phyloP scores from a whole-genome alignment of 2,113 vertebrate genomes.

The Odontophorus gujanensis region DNA sequence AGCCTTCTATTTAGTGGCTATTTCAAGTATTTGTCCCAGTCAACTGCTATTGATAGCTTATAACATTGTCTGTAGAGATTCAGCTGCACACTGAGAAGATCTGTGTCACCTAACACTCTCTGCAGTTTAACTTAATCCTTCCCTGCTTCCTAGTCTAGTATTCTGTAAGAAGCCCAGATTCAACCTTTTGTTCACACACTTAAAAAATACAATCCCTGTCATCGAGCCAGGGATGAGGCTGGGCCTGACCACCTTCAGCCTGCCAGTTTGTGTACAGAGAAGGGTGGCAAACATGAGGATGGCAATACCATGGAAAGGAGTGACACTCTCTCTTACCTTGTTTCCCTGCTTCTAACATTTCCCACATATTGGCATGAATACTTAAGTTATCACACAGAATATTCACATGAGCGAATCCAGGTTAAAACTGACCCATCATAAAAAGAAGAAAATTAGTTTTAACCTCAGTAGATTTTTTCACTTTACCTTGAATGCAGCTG shows the following conservation, averaged over 20 bases:
- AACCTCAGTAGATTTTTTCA: background rate
- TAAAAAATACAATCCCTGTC: background rate
- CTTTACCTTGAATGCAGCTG: background rate
- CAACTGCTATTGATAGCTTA: background rate
- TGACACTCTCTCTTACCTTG: background rate
- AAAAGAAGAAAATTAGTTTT: background rate
- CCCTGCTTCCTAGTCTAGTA: background rate
- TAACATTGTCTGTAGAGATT: background rate
- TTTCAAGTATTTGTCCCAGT: slow-evolving; percentile 31
- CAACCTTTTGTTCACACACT: background rate
- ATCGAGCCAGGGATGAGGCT: background rate
- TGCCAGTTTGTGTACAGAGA: background rate
- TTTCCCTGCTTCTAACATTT: background rate
- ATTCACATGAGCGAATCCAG: background rate
- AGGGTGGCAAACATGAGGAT: background rate
- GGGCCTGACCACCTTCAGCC: background rate
- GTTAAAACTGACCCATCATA: background rate
- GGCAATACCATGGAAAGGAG: background rate
- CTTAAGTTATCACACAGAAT: background rate
- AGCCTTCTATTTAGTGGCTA: background rate
- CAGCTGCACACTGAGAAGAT: background rate
- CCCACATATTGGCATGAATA: background rate
- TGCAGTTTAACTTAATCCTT: background rate
- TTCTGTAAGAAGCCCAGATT: background rate
- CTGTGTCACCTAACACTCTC: background rate